Conservation (phyloP, 2,888 invertebrate species). For the Drosophila dives region DNA sequence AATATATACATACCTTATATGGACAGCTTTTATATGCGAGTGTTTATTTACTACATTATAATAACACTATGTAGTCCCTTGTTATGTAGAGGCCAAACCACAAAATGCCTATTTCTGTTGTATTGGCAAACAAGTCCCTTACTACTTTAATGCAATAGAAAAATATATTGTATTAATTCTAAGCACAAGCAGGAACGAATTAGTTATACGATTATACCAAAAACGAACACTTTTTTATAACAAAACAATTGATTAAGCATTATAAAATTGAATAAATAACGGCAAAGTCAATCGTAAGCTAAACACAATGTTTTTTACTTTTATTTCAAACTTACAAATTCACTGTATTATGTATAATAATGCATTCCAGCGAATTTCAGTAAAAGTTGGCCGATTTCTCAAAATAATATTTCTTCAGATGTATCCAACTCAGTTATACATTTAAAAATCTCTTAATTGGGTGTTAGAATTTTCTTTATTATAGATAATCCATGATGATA, state of each 20-base stretch:
- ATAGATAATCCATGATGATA: slow-evolving; percentile 27
- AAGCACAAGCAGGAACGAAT: slow-evolving; percentile 34
- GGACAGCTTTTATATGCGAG: slow-evolving; percentile 52
- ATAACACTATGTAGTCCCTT: slow-evolving; percentile 41
- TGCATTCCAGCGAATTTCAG: background rate
- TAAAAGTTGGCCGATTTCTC: background rate
- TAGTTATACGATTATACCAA: slow-evolving; percentile 62
- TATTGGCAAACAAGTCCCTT: slow-evolving; percentile 4
- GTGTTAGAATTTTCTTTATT: slow-evolving; percentile 47
- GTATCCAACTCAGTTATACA: background rate
- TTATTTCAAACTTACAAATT: background rate
- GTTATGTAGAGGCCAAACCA: slow-evolving; percentile 34
- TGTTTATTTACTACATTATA: slow-evolving; percentile 21
- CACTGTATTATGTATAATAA: background rate
- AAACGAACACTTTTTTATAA: slow-evolving; percentile 46
- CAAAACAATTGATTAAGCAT: slow-evolving; percentile 21
- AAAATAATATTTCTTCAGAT: background rate
- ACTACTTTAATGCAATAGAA: slow-evolving; percentile 5
- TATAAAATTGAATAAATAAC: slow-evolving; percentile 28
- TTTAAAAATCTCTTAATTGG: background rate
- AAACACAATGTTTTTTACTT: background rate
- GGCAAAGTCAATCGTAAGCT: slow-evolving; percentile 4
- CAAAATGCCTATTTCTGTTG: slow-evolving; percentile 10
- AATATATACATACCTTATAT: slow-evolving; percentile 24
- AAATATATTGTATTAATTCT: slow-evolving; percentile 3